Conservation (phyloP, 1,140 invertebrate genomes). For the Cotesia typhae region DNA sequence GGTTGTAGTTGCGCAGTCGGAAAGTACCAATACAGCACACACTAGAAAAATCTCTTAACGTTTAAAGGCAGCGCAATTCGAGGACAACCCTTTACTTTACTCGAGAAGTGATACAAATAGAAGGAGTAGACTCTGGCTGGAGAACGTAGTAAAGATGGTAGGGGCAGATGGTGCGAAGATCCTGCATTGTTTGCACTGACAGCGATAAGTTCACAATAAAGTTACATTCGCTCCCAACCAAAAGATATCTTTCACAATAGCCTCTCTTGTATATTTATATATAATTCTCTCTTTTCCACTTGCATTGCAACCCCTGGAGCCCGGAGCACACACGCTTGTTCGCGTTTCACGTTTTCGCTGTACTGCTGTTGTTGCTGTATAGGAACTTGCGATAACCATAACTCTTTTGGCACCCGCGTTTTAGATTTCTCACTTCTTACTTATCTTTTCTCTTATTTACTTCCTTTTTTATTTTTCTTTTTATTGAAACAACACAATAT, state of each 20-base stretch:
- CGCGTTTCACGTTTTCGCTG: constrained; percentile 3
- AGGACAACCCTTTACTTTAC: too few relatives aligned
- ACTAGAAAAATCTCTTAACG: too few relatives aligned
- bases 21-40: too few relatives aligned
- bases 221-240: constrained; percentile 55
- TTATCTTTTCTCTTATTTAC: not conserved
- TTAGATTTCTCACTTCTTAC: constrained; percentile 18
- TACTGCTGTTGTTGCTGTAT: constrained; percentile 32
- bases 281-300: constrained; percentile 18
- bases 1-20: too few relatives aligned
- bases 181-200: constrained; percentile 63
- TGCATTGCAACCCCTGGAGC: not conserved
- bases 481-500: not conserved
- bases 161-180: constrained; percentile 54
- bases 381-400: constrained; percentile 51
- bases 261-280: constrained; percentile 17
- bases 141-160: constrained; percentile 39
- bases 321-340: constrained; percentile 5
- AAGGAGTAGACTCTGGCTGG: constrained; percentile 39
- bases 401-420: constrained; percentile 45
- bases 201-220: constrained; percentile 65
- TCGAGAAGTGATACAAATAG: not conserved
- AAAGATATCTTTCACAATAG: constrained; percentile 44
- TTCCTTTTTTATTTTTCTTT: constrained; percentile 6
- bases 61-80: too few relatives aligned